Percentiles rank a stretch among this genome's conserved stretches.
Conservation (phyloP, 2,888 invertebrate species). For the Caenorhabditis doughertyi region DNA sequence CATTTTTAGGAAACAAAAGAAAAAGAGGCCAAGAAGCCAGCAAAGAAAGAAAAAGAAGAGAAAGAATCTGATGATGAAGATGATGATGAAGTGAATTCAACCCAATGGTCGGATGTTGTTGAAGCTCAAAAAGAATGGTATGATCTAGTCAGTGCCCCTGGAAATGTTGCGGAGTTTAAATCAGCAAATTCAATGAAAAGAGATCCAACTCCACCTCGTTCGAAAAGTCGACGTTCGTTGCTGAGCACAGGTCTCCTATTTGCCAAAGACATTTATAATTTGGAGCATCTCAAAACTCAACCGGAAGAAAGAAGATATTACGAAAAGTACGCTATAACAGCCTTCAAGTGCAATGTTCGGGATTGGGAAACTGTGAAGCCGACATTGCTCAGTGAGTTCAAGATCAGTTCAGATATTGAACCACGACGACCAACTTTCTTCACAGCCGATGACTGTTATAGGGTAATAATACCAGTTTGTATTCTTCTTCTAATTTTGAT, state of each 20-base stretch:
- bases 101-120: conserved; percentile 64
- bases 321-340: conserved; percentile 64
- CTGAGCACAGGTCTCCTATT: conserved; percentile 68
- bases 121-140: conserved; percentile 62
- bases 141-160: conserved; percentile 34
- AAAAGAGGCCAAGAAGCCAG: conserved; percentile 52
- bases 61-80: conserved; percentile 74
- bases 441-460: conserved; percentile 68
- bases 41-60: conserved; percentile 61
- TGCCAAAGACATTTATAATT: conserved; percentile 71
- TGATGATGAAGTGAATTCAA: conserved; percentile 66
- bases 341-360: conserved; percentile 58
- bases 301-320: conserved; percentile 57
- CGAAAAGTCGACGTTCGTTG: conserved; percentile 1
- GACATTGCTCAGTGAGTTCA: conserved; percentile 68
- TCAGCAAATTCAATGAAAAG: background rate
- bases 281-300: conserved; percentile 60
- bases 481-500: background rate
- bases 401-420: conserved; percentile 43
- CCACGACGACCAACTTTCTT: conserved; percentile 65
- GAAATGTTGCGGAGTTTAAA: conserved; percentile 28
- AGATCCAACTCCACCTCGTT: conserved; percentile 8
- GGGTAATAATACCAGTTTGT: conserved; percentile 41
- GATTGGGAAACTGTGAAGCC: conserved; percentile 71
- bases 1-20: conserved; percentile 66